Base-by-base conservation (phyloP, 2,797 vertebrate genomes). In the Chrosomus eos region DNA sequence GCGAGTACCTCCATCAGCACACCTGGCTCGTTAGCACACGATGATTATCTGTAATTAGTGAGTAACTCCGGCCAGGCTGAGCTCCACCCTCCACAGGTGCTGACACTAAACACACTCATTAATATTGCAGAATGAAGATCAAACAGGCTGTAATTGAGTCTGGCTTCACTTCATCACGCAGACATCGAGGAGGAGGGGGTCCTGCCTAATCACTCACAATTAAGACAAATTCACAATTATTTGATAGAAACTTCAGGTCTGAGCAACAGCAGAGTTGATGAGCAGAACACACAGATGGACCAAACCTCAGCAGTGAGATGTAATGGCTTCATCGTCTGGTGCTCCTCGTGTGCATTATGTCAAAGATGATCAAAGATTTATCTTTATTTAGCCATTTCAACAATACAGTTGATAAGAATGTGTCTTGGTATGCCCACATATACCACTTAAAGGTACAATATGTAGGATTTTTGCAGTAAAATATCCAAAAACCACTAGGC, bases 131-230 rank as follows among this genome's bases (percentile, higher is more conserved):
- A 43, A 88, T 19, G 76, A 62, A 86, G 89, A 94, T 94, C 92
- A 95, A 94, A 94, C 90, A 87, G 91, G 91, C 89, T 86, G 88
- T 93, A 94, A 94, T 92, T 92, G 92, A 93, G 90, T 90, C 90
- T 90, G 91, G 92, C 91, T 93, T 94, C 93, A 90, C 92, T 90
- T 93, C 90, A 92, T 92, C 89, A 93, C 88, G 87, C 90, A 82
- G 84, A 87, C 91, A 93, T 90, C 90, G 87, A 89, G 88, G 87
- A 89, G 89, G 89, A 84, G 84, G 87, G 82, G 55, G 88, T 87
- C 89, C 86, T 71, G 81, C 62, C 38, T 86, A 91, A 88, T 87
- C 83, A 74, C 53, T 48, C 60, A 33, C 45, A 82, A 80, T 62
- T 5, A 60, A 64, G 64, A 74, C 81, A 82, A 80, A 80, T 83